Conservation (phyloP, 1,140 invertebrate species). For the Dinoponera quadriceps region DNA sequence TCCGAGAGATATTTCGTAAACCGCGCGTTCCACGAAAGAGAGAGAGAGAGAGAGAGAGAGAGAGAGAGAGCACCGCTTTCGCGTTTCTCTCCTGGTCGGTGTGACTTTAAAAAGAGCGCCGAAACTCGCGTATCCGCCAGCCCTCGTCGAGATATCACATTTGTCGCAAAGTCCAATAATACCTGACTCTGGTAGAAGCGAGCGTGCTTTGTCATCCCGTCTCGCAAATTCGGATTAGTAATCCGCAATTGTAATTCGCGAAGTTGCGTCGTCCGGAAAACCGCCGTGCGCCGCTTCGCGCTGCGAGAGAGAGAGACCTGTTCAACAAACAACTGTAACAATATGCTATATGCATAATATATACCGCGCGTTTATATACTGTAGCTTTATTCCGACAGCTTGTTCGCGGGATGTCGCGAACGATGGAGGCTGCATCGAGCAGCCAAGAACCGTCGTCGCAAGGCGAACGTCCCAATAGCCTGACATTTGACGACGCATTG, state of each 20-base stretch:
- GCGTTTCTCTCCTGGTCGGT: neutral
- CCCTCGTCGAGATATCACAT: conserved; percentile 25
- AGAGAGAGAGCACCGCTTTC: too few species aligned
- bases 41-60: neutral
- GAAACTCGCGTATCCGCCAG: neutral
- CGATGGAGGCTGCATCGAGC: conserved; percentile 21
- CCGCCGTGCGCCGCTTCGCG: conserved; percentile 13
- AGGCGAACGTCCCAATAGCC: too few species aligned
- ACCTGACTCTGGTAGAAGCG: conserved; percentile 28
- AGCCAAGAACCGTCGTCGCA: neutral
- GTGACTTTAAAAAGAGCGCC: neutral
- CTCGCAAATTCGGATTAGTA: conserved; percentile 43
- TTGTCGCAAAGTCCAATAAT: conserved; percentile 46
- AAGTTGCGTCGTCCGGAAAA: conserved; percentile 46
- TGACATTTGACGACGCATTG: too few species aligned
- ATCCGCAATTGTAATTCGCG: conserved; percentile 48
- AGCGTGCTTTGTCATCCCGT: conserved; percentile 37
- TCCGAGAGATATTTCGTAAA: neutral
- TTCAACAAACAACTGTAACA: conserved; percentile 38
- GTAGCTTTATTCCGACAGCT: conserved; percentile 12
- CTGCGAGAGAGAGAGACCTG: conserved; percentile 4
- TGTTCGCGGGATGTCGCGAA: conserved; percentile 20
- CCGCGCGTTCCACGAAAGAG: neutral
- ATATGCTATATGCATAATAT: conserved; percentile 18
- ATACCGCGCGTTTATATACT: conserved; percentile 1